A percentile compares a stretch with the other conserved stretches of the same genome.
Evolutionary conservation across 37 sponge, comb jelly and placozoan species (phyloP).

Genomic region (Ianthella basta): DNA sequence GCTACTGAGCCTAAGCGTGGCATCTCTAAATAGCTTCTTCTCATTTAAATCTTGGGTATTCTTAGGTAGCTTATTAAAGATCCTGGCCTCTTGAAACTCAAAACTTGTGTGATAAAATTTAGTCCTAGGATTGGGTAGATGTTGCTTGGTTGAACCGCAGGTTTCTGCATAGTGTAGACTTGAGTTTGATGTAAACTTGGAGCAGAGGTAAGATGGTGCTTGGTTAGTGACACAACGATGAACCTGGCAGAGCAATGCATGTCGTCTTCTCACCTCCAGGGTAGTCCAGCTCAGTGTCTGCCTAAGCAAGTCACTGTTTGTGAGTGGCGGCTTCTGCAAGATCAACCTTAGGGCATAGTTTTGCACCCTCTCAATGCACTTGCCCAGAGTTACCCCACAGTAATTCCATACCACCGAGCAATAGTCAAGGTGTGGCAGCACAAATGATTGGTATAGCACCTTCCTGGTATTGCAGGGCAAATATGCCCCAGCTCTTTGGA

Average conservation of each 20-base stretch:
- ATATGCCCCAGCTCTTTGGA: not conserved
- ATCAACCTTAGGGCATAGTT: slow-evolving; percentile 26
- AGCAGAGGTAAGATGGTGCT: not conserved
- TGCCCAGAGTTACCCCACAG: slow-evolving; percentile 14
- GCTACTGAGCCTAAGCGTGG: too few species aligned
- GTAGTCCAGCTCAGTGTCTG: slow-evolving; percentile 4
- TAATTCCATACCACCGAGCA: slow-evolving; percentile 16
- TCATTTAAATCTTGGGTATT: not conserved
- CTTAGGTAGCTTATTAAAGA: not conserved
- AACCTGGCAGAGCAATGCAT: slow-evolving; percentile 4
- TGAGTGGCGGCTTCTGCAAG: not conserved
- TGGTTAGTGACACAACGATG: not conserved
- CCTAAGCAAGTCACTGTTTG: not conserved
- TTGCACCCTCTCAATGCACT: slow-evolving; percentile 1
- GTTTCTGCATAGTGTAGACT: slow-evolving; percentile 12
- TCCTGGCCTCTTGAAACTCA: slow-evolving; percentile 25
- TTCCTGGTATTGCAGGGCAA: slow-evolving; percentile 3
- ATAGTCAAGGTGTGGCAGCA: slow-evolving; percentile 2
- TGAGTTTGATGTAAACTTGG: slow-evolving; percentile 3
- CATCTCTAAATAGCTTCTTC: too few species aligned
- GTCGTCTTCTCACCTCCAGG: not conserved
- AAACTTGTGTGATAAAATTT: slow-evolving; percentile 4
- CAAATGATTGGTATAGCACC: not conserved
- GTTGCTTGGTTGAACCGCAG: not conserved
- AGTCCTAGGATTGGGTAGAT: not conserved